Base-by-base conservation (phyloP, 1,140 invertebrate species). In the Lepidurus arcticus region DNA sequence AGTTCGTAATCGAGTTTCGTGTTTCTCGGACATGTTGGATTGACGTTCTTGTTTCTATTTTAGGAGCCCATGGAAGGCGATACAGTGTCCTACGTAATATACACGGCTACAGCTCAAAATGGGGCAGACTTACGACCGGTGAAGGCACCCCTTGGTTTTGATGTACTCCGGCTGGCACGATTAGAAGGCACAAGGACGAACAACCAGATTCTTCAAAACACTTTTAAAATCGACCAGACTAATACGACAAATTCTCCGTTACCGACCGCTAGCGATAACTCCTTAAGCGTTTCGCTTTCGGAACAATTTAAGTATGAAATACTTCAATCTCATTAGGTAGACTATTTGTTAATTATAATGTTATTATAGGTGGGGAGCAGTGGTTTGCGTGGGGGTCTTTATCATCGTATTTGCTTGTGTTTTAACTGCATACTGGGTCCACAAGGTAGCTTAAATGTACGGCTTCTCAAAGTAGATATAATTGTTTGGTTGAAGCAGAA, bases 61-160 rank as follows among this genome's bases (percentile, higher is more conserved):
- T 21, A 65, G 53, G 53, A 13, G 53, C 53, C 53, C 16, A 65
- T 65, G 53, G 53, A 65, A 65, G 53, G 53, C 53, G 53, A 65
- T 65, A 65, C 53, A 13, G 1, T 65, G 13, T 65, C 47, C 0
- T 65, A 65, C 13, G 53, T 65, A 21, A 16, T 65, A 65, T 65
- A n/a, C 2, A 21, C 53, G 21, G 16, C 53, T 9, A 13, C 53
- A 11, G 13, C n/a, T 65, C 16, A 65, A 65, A 1, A 65, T 65
- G 53, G 21, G 21, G 16, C 53, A 1, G 53, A 65, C 7, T 65
- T 65, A 65, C 53, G 53, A 65, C 53, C 53, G 8, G 1, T 65
- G 4, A 65, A 65, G 21, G 7, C 53, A 16, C 53, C 53, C 9
- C 53, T 21, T 1, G 53, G 53, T 65, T 21, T 13, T 13, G 53